Evolutionary conservation across 2,888 invertebrate genomes (phyloP).

Genomic region (Macropis europaea): DNA sequence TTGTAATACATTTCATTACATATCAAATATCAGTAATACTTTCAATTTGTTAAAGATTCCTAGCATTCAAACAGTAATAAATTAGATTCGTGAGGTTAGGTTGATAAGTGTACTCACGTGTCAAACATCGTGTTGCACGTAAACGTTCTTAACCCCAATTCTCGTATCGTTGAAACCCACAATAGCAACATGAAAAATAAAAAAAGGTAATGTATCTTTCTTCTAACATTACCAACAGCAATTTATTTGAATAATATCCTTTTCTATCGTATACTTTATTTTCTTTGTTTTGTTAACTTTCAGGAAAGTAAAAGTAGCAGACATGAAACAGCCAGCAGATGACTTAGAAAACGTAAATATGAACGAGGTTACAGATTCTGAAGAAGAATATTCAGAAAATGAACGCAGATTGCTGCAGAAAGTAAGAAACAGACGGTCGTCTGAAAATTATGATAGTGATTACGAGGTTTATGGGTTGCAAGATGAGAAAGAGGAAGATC

Average conservation of each 20-base stretch:
- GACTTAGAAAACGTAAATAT: slow-evolving; percentile 80
- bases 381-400: slow-evolving; percentile 86
- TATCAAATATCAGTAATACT: no score
- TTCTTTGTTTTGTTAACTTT: background rate
- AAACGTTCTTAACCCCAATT: background rate
- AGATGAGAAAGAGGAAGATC: slow-evolving; percentile 74
- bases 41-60: no score
- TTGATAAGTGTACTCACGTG: background rate
- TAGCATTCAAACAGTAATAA: no score
- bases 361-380: slow-evolving; percentile 86
- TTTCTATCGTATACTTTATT: background rate
- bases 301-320: background rate
- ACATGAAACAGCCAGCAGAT: background rate
- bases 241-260: background rate
- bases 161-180: background rate
- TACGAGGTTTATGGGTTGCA: slow-evolving; percentile 85
- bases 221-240: background rate
- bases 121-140: background rate
- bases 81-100: background rate
- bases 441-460: slow-evolving; percentile 81
- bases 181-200: slow-evolving; percentile 28
- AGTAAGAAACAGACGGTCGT: slow-evolving; percentile 81
- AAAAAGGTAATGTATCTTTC: slow-evolving; percentile 20
- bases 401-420: slow-evolving; percentile 85
- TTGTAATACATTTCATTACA: no score